A percentile compares a stretch with the other conserved stretches of the same genome.
Evolutionary conservation across 92 coral and sea anemone species (phyloP).

Genomic region (Diadumene lineata): DNA sequence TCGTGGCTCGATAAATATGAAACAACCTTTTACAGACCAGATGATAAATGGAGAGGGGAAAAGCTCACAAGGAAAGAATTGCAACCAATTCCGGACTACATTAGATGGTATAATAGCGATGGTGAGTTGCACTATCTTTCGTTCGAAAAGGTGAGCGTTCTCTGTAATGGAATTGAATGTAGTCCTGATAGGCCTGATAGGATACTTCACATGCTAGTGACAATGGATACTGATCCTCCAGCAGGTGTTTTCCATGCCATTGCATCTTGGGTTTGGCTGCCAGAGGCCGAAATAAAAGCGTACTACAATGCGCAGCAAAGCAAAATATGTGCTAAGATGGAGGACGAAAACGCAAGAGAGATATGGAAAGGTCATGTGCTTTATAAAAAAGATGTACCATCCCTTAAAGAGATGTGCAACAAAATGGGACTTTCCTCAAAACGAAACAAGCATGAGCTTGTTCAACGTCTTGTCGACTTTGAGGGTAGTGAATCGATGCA

Average conservation of each 20-base stretch:
- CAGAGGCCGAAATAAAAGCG: conserved; percentile 32
- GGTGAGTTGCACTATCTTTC: conserved; percentile 51
- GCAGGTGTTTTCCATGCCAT: conserved; percentile 27
- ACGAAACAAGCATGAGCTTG: conserved; percentile 64
- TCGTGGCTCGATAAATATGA: too few relatives aligned
- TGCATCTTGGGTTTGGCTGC: conserved; percentile 42
- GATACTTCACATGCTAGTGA: conserved; percentile 37
- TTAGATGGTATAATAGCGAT: conserved; percentile 10
- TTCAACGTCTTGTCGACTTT: too few relatives aligned
- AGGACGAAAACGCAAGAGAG: conserved; percentile 37
- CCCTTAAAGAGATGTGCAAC: conserved; percentile 38
- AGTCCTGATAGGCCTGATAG: conserved; percentile 41
- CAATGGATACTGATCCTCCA: conserved; percentile 20
- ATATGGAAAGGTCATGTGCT: conserved; percentile 40
- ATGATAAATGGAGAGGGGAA: too few relatives aligned
- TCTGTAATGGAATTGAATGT: conserved; percentile 38
- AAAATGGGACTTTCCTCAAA: conserved; percentile 32
- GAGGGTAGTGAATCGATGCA: too few relatives aligned
- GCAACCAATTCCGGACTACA: conserved; percentile 42
- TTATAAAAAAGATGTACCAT: conserved; percentile 46
- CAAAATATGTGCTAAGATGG: conserved; percentile 31
- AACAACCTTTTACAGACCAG: too few relatives aligned
- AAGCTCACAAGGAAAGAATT: too few relatives aligned
- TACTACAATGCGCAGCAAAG: conserved; percentile 19
- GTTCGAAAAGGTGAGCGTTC: conserved; percentile 11